Evolutionary conservation across 23 tunicate species (phyloP), one percentile per base, ranked within the genome.

Genomic region (Oikopleura dioica): DNA sequence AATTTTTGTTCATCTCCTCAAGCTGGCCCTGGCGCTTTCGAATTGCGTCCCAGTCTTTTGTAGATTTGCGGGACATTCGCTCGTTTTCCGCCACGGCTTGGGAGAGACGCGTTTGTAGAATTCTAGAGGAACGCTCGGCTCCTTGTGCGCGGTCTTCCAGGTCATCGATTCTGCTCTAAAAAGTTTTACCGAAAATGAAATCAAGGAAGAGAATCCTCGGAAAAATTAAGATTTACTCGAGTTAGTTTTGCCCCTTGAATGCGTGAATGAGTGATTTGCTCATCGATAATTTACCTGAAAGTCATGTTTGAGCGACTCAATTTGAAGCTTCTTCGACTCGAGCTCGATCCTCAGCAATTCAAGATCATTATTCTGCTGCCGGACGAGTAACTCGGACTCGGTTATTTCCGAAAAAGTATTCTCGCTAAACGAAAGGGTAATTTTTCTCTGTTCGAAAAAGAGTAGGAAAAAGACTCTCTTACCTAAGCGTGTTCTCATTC

Each of bases 241-340:
- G n/a, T n/a, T n/a, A n/a, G n/a, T n/a, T n/a, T n/a, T n/a, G n/a
- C n/a, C n/a, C n/a, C n/a, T n/a, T n/a, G n/a, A n/a, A n/a, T n/a
- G n/a, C n/a, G n/a, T n/a, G n/a, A n/a, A n/a, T n/a, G n/a, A n/a
- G n/a, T n/a, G n/a, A n/a, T n/a, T n/a, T n/a, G n/a, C n/a, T n/a
- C n/a, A n/a, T n/a, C n/a, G n/a, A n/a, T n/a, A n/a, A n/a, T 63
- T 23, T 16, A 31, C 72, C 33, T 63, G 72, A 4, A 63, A 63
- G 16, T 63, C 72, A 63, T 63, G 72, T 63, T 63, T 63, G 29
- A 63, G 29, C 2, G 72, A 24, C 26, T 63, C 72, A 28, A 63
- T 63, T 28, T 63, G 72, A 28, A 63, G 72, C 33, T 63, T 63
- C 26, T 63, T 63, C 30, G 72, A 63, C 33, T 63, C 72, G 4